Base-by-base conservation (phyloP, 2,888 invertebrate species). In the Drosophila prostipennis region DNA sequence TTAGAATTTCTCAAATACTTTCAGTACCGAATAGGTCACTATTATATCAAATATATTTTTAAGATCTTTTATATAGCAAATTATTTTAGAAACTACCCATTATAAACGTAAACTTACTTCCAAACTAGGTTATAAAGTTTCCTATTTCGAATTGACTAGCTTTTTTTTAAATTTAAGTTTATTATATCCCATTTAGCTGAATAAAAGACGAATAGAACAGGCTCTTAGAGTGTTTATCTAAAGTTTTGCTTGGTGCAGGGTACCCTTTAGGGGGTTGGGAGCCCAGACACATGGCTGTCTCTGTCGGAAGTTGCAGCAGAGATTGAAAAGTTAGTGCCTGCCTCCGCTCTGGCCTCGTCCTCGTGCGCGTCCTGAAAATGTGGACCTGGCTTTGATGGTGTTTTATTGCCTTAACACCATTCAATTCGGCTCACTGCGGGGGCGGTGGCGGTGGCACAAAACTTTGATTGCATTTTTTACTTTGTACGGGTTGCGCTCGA, bases 381-480 rank as follows among this genome's bases (percentile, higher is more conserved):
- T 51, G 54, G 52, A 37, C 74, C 74, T 73, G 72, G 74, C 67
- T 58, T 72, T 67, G 68, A 68, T 74, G 60, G 73, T 85, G 76
- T 85, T 83, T 83, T 83, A 83, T 83, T 83, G 82, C 85, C 58
- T 78, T 87, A 87, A 83, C 88, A 87, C 88, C 79, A 71, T 65
- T 51, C 53, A 58, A 67, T 56, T 55, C 59, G 58, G 52, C 48
- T 39, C 39, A 39, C 34, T 16, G 36, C 40, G 53, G 29, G 37
- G 68, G 19, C 10, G 8, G 39, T 13, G 16, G 54, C 26, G 49
- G 52, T n/a, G 59, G 45, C 51, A 69, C 42, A 72, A 78, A 88
- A 84, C 82, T 87, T 83, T 83, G 88, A 83, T 83, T 87, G 83
- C 86, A 87, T 81, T 87, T 74, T 58, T 48, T 70, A 42, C 48